Conservation (phyloP, 2,113 vertebrate genomes). For the Oreochromis aureus region DNA sequence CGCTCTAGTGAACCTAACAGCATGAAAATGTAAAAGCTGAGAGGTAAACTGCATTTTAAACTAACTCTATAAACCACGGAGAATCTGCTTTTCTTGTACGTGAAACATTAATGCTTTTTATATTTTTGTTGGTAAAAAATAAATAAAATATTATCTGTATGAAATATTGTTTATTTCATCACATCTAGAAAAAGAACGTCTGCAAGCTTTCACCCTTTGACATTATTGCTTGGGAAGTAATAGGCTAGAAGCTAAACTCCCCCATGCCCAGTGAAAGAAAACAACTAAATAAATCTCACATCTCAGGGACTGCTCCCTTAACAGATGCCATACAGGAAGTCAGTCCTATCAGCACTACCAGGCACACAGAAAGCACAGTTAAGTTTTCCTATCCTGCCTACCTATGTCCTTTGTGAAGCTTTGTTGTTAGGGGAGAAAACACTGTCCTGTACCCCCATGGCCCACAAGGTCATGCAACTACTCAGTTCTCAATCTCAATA, state of each 20-base stretch:
- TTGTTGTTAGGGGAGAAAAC: not conserved
- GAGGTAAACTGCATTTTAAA: not conserved
- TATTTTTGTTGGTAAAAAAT: slow-evolving; percentile 16
- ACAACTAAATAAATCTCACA: slow-evolving; percentile 46
- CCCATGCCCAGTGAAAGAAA: slow-evolving; percentile 52
- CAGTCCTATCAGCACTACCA: slow-evolving; percentile 20
- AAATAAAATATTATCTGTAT: not conserved
- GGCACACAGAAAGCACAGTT: not conserved
- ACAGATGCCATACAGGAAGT: slow-evolving; percentile 45
- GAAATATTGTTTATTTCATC: slow-evolving; percentile 48
- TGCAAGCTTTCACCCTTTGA: slow-evolving; percentile 49
- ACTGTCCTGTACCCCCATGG: not conserved
- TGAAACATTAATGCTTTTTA: slow-evolving; percentile 20
- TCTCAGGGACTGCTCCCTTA: slow-evolving; percentile 38
- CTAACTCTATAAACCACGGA: not conserved
- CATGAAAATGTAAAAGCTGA: not conserved
- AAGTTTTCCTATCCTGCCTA: not conserved
- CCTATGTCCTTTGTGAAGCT: not conserved
- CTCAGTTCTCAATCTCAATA: not conserved
- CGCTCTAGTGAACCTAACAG: not conserved
- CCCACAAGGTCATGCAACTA: not conserved
- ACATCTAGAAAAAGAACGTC: slow-evolving; percentile 36
- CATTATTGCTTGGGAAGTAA: slow-evolving; percentile 50
- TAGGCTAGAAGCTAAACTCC: slow-evolving; percentile 45
- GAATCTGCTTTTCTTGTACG: not conserved